These are phyloP conservation scores for Toxotes jaculatrix DNA, from an alignment of 2,113 vertebrate genomes.

Conservation along the genomic window DNA sequence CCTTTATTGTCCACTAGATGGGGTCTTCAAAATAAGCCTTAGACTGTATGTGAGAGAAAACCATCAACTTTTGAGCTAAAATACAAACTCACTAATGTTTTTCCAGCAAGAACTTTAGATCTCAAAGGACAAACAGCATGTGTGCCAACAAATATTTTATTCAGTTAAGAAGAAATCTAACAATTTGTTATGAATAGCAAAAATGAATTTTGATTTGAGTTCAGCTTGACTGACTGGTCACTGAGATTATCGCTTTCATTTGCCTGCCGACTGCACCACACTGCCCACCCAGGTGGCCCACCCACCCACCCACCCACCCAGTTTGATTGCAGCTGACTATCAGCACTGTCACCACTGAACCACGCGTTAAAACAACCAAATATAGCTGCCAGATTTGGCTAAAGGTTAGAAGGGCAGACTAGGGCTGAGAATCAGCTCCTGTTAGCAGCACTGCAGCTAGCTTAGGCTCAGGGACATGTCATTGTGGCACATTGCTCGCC, in stretches of 20 bases:
- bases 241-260: not conserved
- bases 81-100: not conserved
- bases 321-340: slow-evolving; percentile 8
- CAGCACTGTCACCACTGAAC: not conserved
- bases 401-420: not conserved
- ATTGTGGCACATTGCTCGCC: too few relatives aligned
- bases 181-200: too few relatives aligned
- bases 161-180: too few relatives aligned
- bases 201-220: too few relatives aligned
- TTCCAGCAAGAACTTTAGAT: not conserved
- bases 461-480: not conserved
- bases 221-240: not conserved
- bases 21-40: not conserved
- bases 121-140: not conserved
- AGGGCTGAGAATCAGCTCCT: too few relatives aligned
- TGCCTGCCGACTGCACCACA: not conserved
- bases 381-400: not conserved
- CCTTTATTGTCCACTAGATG: not conserved
- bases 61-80: not conserved
- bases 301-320: not conserved
- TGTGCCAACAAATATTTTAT: not conserved
- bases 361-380: slow-evolving; percentile 12
- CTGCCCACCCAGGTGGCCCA: not conserved
- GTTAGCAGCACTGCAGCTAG: not conserved
- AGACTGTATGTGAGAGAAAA: not conserved